Evolutionary conservation across 2,113 vertebrate species (phyloP).

Genomic region (Xiphophorus hellerii): DNA sequence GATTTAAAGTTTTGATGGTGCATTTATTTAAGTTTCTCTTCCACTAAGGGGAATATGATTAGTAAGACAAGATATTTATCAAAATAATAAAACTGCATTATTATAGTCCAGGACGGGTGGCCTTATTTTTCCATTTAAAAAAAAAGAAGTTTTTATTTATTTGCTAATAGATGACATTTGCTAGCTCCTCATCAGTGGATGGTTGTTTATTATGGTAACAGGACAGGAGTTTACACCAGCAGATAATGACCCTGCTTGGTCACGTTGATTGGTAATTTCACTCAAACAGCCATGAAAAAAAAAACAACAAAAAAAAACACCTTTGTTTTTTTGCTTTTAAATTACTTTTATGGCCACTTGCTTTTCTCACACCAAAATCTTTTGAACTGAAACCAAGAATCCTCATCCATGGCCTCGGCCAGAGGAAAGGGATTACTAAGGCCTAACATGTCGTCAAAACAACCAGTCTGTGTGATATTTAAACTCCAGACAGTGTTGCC

Average conservation of each 20-base stretch:
- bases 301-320: background rate
- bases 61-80: too few species aligned
- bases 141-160: too few species aligned
- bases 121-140: too few species aligned
- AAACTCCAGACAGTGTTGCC: background rate
- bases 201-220: background rate
- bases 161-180: too few species aligned
- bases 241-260: background rate
- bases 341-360: background rate
- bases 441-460: constrained; percentile 31
- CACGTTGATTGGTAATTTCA: background rate
- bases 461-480: background rate
- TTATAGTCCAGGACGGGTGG: too few species aligned
- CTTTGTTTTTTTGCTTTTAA: background rate
- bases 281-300: background rate
- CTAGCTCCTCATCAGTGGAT: background rate
- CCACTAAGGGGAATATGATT: background rate
- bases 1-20: too few species aligned
- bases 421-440: background rate
- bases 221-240: background rate
- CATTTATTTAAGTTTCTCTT: background rate
- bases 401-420: background rate
- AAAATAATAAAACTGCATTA: too few species aligned
- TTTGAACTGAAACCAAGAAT: background rate
- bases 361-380: background rate